Conservation (phyloP, 2,888 invertebrate genomes). For the Drosophila picticornis region DNA sequence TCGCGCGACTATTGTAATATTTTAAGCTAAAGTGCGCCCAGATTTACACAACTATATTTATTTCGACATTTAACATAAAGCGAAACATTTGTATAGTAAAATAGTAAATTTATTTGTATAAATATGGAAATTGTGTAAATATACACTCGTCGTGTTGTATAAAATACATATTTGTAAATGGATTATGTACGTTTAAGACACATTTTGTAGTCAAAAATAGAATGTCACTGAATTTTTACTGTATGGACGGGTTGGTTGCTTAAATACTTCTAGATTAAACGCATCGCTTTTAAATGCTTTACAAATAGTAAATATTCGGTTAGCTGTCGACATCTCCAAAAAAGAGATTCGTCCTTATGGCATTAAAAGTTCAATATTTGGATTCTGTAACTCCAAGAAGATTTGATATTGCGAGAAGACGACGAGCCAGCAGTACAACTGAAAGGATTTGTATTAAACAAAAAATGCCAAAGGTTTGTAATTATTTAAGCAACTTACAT, state of each 20-base stretch:
- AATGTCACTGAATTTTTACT: slow-evolving; percentile 20
- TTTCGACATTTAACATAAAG: slow-evolving; percentile 1
- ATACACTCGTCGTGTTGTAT: slow-evolving; percentile 35
- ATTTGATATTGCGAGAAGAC: slow-evolving; percentile 94
- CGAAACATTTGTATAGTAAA: slow-evolving; percentile 19
- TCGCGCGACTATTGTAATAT: neutral
- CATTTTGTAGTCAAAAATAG: slow-evolving; percentile 32
- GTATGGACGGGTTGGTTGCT: slow-evolving; percentile 56
- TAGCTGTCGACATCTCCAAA: neutral
- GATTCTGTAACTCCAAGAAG: slow-evolving; percentile 92
- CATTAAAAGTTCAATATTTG: slow-evolving; percentile 91
- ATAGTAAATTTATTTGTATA: slow-evolving; percentile 50
- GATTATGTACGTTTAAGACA: slow-evolving; percentile 50
- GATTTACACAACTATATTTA: slow-evolving; percentile 7
- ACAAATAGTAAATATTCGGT: slow-evolving; percentile 29
- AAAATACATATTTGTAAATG: slow-evolving; percentile 41
- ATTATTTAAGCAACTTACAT: slow-evolving; percentile 86
- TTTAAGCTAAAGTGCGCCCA: neutral
- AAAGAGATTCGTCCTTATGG: slow-evolving; percentile 59
- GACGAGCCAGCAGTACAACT: slow-evolving; percentile 95
- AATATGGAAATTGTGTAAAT: slow-evolving; percentile 25
- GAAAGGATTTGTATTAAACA: slow-evolving; percentile 46
- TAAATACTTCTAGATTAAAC: slow-evolving; percentile 27
- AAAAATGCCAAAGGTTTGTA: neutral
- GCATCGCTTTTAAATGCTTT: slow-evolving; percentile 19